Conservation (phyloP, 1,140 invertebrate genomes). For the Ganaspis sp. region DNA sequence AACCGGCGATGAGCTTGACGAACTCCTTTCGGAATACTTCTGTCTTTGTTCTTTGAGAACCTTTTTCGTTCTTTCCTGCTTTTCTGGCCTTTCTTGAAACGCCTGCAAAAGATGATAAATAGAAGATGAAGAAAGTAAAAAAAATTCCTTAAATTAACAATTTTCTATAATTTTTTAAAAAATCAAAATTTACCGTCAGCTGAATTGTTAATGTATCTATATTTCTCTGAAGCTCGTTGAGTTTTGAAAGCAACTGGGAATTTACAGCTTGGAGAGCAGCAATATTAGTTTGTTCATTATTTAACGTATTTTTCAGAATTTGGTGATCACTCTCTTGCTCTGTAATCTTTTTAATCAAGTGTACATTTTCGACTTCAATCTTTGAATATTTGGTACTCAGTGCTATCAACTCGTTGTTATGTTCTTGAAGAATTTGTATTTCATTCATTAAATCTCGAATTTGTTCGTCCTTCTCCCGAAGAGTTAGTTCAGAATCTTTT, state of each 20-base stretch:
- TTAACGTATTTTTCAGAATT: constrained; percentile 58
- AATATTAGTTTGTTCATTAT: constrained; percentile 63
- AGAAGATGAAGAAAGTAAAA: constrained; percentile 1
- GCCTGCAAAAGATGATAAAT: constrained; percentile 48
- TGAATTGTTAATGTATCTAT: constrained; percentile 68
- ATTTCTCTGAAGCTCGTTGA: constrained; percentile 68
- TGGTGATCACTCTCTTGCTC: constrained; percentile 61
- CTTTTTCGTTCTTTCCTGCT: not conserved
- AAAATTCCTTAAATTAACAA: no score
- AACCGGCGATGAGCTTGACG: not conserved
- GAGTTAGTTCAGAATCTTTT: constrained; percentile 54
- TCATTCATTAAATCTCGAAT: constrained; percentile 66
- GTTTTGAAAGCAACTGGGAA: constrained; percentile 64
- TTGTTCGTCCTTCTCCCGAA: constrained; percentile 66
- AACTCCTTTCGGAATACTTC: not conserved
- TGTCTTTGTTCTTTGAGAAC: not conserved
- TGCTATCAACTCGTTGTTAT: constrained; percentile 66
- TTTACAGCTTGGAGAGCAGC: constrained; percentile 63
- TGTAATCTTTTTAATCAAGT: constrained; percentile 64
- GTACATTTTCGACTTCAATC: constrained; percentile 66
- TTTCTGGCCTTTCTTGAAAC: constrained; percentile 38
- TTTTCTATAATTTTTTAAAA: no score
- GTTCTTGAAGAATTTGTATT: constrained; percentile 68
- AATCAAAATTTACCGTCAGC: constrained; percentile 64
- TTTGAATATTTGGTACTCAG: constrained; percentile 63